Percentiles rank a stretch among this genome's conserved stretches.
phyloP scores from a whole-genome alignment of 2,888 invertebrate species.

The Hermaeophaga mercurialis region DNA sequence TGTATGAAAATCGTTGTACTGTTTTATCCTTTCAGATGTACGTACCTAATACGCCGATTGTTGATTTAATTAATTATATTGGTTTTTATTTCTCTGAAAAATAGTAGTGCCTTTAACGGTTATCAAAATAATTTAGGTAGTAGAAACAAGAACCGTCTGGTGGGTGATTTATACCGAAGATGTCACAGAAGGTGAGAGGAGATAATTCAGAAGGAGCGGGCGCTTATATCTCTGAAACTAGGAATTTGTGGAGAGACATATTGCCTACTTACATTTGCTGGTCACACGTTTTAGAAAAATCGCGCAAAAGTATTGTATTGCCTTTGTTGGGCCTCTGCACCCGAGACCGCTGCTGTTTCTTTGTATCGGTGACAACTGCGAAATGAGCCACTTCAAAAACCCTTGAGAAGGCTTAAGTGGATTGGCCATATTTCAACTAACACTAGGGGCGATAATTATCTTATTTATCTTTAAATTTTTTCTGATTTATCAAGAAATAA shows the following conservation, averaged over 20 bases:
- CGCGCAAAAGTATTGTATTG: constrained; percentile 23
- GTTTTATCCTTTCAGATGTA: too few relatives aligned
- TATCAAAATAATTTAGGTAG: constrained; percentile 1
- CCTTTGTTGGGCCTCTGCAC: constrained; percentile 11
- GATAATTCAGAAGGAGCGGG: constrained; percentile 20
- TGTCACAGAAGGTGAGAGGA: constrained; percentile 14
- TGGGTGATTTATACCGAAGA: constrained; percentile 9
- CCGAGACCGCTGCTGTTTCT: constrained; percentile 3
- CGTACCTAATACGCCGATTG: too few relatives aligned
- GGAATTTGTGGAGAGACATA: constrained; percentile 17
- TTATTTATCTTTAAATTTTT: too few relatives aligned
- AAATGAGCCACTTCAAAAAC: constrained; percentile 4
- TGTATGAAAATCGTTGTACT: too few relatives aligned
- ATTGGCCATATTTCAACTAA: not conserved
- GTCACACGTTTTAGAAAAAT: constrained; percentile 26
- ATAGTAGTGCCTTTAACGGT: too few relatives aligned
- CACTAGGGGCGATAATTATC: too few relatives aligned
- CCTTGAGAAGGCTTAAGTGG: not conserved
- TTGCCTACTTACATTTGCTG: constrained; percentile 26
- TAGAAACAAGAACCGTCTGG: not conserved
- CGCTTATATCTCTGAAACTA: constrained; percentile 18
- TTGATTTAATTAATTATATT: too few relatives aligned
- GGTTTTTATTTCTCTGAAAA: too few relatives aligned
- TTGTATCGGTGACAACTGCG: constrained; percentile 14
- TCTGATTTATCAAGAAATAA: too few relatives aligned